Conservation (phyloP, 2,888 invertebrate species). For the Lycia hirtaria region DNA sequence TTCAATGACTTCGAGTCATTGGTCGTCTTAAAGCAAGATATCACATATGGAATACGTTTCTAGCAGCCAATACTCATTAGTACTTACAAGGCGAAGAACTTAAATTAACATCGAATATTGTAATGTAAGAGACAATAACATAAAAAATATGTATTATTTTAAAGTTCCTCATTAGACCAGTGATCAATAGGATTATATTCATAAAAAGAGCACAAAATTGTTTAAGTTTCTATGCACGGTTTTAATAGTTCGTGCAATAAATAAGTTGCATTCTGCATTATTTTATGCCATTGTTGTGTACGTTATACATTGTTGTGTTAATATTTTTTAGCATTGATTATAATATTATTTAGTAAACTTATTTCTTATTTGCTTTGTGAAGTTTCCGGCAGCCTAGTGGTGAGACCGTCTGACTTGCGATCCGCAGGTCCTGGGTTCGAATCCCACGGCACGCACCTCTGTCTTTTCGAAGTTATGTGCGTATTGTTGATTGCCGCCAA, state of each 20-base stretch:
- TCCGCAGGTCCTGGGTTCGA: too few relatives aligned
- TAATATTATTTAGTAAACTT: constrained; percentile 41
- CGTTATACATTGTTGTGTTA: constrained; percentile 54
- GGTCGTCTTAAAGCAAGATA: too few relatives aligned
- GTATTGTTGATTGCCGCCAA: too few relatives aligned
- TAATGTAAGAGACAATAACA: constrained; percentile 34
- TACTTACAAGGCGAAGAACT: constrained; percentile 22
- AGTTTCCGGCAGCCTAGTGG: too few relatives aligned
- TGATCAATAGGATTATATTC: constrained; percentile 11
- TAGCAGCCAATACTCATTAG: not conserved
- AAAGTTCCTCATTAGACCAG: constrained; percentile 39
- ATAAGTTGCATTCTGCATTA: constrained; percentile 31
- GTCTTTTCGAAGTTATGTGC: too few relatives aligned
- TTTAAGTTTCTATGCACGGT: constrained; percentile 16
- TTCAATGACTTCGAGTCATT: too few relatives aligned
- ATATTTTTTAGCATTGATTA: constrained; percentile 45
- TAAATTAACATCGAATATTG: constrained; percentile 36
- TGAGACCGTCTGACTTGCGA: too few relatives aligned
- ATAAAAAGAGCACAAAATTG: constrained; percentile 27
- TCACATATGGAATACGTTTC: too few relatives aligned
- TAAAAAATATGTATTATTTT: constrained; percentile 29
- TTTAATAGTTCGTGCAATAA: constrained; percentile 27
- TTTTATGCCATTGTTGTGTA: constrained; percentile 41
- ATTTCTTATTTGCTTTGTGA: too few relatives aligned
- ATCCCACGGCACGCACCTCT: too few relatives aligned